phyloP scores from a whole-genome alignment of 2,888 invertebrate species.

The Lochmaea crataegi region DNA sequence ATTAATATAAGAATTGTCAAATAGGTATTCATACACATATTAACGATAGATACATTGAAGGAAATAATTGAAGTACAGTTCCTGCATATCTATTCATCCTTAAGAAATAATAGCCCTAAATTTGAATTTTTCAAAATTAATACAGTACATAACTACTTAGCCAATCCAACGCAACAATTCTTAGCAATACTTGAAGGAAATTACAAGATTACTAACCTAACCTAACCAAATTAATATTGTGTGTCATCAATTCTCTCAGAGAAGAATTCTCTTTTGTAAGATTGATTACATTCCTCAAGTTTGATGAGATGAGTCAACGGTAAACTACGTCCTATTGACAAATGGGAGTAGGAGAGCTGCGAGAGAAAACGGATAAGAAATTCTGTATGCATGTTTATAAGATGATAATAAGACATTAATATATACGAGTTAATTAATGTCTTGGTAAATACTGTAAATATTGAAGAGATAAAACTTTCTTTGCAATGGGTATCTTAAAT shows the following conservation, averaged over 20 bases:
- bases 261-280: conserved; percentile 17
- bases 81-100: too few species aligned
- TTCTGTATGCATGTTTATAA: conserved; percentile 3
- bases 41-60: too few species aligned
- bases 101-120: background rate
- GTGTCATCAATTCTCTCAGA: conserved; percentile 2
- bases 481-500: background rate
- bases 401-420: conserved; percentile 19
- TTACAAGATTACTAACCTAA: conserved; percentile 7
- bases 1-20: too few species aligned
- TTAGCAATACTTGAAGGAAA: conserved; percentile 1
- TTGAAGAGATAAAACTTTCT: conserved; percentile 1
- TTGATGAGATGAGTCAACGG: conserved; percentile 29
- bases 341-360: conserved; percentile 14
- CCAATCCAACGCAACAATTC: background rate
- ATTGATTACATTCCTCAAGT: conserved; percentile 27
- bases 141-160: background rate
- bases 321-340: conserved; percentile 29
- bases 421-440: conserved; percentile 10
- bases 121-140: background rate
- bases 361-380: conserved; percentile 15
- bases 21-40: too few species aligned
- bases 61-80: too few species aligned
- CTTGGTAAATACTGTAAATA: conserved; percentile 9
- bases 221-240: background rate